These are phyloP conservation scores for Gadus chalcogrammus DNA, from an alignment of 2,113 vertebrate species.

Conservation along the genomic window DNA sequence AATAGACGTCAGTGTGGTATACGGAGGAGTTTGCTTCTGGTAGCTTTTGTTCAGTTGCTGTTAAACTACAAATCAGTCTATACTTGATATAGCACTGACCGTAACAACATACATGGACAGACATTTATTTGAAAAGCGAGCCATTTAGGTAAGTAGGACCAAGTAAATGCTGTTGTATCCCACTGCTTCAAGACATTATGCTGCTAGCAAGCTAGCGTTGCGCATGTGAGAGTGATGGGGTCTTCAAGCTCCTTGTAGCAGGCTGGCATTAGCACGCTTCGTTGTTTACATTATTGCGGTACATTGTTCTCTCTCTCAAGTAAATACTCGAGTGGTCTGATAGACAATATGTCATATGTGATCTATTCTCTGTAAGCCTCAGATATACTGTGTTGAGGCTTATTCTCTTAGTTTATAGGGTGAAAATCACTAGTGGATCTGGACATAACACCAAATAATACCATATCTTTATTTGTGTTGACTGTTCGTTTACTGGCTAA, in stretches of 20 bases:
- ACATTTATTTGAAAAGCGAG: not conserved
- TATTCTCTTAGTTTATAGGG: too few species aligned
- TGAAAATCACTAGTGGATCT: too few species aligned
- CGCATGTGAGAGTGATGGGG: constrained; percentile 48
- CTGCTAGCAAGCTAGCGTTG: constrained; percentile 41
- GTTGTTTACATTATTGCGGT: constrained; percentile 31
- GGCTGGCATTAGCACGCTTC: constrained; percentile 5
- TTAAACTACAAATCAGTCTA: not conserved
- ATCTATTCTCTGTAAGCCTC: too few species aligned
- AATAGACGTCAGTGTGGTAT: constrained; percentile 58
- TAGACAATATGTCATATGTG: too few species aligned
- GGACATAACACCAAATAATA: too few species aligned
- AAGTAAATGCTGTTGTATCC: not conserved
- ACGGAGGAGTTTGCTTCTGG: constrained; percentile 40
- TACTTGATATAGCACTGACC: not conserved
- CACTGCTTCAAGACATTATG: not conserved
- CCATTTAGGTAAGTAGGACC: constrained; percentile 45
- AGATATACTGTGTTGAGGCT: too few species aligned
- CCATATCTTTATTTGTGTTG: too few species aligned
- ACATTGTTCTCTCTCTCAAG: not conserved
- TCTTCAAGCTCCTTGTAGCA: not conserved
- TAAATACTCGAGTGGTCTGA: too few species aligned
- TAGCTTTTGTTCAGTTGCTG: constrained; percentile 52
- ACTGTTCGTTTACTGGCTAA: not conserved
- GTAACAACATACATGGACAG: not conserved